Evolutionary conservation across 2,888 invertebrate species (phyloP).

Genomic region (Macroteleia sp.): DNA sequence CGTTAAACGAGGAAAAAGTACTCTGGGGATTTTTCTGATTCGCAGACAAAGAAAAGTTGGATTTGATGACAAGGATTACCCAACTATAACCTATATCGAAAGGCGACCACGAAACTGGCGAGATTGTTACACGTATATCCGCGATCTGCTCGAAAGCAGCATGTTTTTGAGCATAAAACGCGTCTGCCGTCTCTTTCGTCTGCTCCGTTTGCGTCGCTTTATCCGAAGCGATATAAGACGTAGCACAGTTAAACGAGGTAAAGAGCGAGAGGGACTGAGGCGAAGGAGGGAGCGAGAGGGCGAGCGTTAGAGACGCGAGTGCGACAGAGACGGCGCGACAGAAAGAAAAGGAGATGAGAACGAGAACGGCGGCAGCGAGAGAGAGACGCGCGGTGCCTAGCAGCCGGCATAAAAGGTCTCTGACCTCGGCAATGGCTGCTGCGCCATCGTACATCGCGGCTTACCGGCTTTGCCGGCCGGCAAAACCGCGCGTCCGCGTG

Average conservation of each 20-base stretch:
- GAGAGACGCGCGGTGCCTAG: slow-evolving; percentile 72
- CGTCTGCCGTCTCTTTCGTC: slow-evolving; percentile 8
- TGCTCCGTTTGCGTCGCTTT: slow-evolving; percentile 18
- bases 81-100: slow-evolving; percentile 17
- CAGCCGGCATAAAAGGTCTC: slow-evolving; percentile 81
- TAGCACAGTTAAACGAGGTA: slow-evolving; percentile 66
- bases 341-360: slow-evolving; percentile 22
- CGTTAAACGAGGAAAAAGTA: not conserved
- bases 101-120: not conserved
- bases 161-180: slow-evolving; percentile 33
- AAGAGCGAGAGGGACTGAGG: slow-evolving; percentile 37
- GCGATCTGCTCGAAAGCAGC: slow-evolving; percentile 13
- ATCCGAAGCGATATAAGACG: slow-evolving; percentile 60
- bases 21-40: too few relatives aligned
- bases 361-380: slow-evolving; percentile 31
- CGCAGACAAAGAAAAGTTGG: not conserved
- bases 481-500: slow-evolving; percentile 70
- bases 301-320: not conserved
- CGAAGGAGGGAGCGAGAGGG: slow-evolving; percentile 21
- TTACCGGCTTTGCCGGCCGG: slow-evolving; percentile 57
- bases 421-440: slow-evolving; percentile 79
- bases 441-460: slow-evolving; percentile 63
- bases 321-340: slow-evolving; percentile 20
- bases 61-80: not conserved
- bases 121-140: slow-evolving; percentile 7